Conservation (phyloP, 2,113 vertebrate species). For the Paramisgurnus dabryanus region DNA sequence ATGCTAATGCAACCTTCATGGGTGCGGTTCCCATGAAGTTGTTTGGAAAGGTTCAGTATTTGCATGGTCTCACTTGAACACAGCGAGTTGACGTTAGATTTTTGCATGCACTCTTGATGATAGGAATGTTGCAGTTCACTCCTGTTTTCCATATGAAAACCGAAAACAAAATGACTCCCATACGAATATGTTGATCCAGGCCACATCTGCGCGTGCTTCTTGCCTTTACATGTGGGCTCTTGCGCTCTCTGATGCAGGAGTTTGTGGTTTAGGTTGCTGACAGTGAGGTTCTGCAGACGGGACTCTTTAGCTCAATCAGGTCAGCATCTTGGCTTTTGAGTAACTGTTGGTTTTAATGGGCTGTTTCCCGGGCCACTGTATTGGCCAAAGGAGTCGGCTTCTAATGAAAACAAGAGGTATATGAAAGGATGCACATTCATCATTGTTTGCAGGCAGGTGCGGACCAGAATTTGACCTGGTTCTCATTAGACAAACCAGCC, state of each 20-base stretch:
- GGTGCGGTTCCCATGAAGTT: background rate
- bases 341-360: background rate
- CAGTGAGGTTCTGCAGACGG: constrained; percentile 23
- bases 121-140: constrained; percentile 1
- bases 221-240: background rate
- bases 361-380: constrained; percentile 23
- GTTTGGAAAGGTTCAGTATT: constrained; percentile 23
- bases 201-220: background rate
- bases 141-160: constrained; percentile 38
- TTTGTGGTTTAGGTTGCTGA: constrained; percentile 37
- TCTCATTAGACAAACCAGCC: background rate
- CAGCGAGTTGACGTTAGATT: background rate
- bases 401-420: constrained; percentile 33
- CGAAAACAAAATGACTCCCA: background rate
- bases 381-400: background rate
- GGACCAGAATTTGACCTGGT: background rate
- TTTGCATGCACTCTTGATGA: constrained; percentile 42
- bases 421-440: constrained; percentile 5
- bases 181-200: background rate
- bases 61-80: constrained; percentile 3
- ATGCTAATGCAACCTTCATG: background rate
- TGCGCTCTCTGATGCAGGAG: background rate
- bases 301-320: background rate
- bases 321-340: constrained; percentile 11
- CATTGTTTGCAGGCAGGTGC: background rate